Base-by-base conservation (phyloP, 2,797 vertebrate genomes). In the Chrysocyon brachyurus region DNA sequence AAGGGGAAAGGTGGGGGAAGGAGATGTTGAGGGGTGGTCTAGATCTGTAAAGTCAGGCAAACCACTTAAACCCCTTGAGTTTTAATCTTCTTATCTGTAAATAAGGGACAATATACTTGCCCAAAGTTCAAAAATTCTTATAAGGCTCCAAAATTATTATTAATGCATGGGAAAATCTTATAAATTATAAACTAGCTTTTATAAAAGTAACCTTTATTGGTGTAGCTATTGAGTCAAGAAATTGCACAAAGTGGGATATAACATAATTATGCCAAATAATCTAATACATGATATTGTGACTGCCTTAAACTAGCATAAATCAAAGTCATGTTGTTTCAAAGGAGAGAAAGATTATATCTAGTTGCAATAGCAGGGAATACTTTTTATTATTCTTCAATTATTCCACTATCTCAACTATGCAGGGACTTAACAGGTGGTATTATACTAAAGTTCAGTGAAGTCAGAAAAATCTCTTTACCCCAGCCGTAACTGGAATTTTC, bases 341-440 rank as follows among this genome's bases (percentile, higher is more conserved):
- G 11, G 40, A 56, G 26, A 83, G 26, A 61, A 94, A 90, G 66
- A 84, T 9, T 78, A 0, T 61, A 46, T 95, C 57, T 93, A 24
- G n/a, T 73, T 91, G 24, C 16, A 95, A 61, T 2, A 54, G 22
- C 9, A 73, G 14, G 16, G 21, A 59, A 75, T 59, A 1, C 33
- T 90, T 82, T 83, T 86, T 56, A 26, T 70, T 85, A 87, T 54
- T 70, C 63, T 89, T 92, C 36, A 82, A 31, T 33, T n/a, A 66
- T 82, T 66, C 49, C 24, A 83, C 8, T 91, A 21, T 70, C 14
- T 82, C 28, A 86, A 17, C 7, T 40, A 81, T 49, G 28, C 7
- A 75, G 81, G 19, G 87, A 70, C 91, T 22, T 90, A 46, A 90
- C 33, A 49, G 16, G 26, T 59, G 52, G 68, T 46, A 83, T 63